Conservation (phyloP, 2,888 invertebrate species). For the Lepidocyrtinus sp. region DNA sequence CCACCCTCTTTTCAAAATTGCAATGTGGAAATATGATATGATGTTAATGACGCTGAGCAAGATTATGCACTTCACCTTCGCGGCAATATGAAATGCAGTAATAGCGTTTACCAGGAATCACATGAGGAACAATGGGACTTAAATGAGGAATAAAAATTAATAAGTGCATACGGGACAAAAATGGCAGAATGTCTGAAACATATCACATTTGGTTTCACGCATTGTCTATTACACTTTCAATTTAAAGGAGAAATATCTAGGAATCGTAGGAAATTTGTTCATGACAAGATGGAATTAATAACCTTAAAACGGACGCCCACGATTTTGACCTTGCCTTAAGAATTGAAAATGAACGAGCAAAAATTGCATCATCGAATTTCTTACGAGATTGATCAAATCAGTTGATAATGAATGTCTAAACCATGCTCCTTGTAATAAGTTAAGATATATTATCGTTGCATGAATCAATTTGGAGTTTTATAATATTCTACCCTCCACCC, state of each 20-base stretch:
- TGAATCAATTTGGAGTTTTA: too few species aligned
- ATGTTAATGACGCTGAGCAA: slow-evolving; percentile 16
- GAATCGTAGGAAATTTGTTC: slow-evolving; percentile 4
- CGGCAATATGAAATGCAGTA: slow-evolving; percentile 19
- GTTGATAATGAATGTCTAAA: neutral
- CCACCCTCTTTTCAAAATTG: neutral
- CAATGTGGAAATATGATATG: neutral
- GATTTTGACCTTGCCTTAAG: slow-evolving; percentile 34
- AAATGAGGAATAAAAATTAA: neutral
- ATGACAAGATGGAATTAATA: slow-evolving; percentile 6
- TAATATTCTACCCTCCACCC: too few species aligned
- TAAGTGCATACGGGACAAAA: too few species aligned
- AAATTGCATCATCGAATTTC: slow-evolving; percentile 24
- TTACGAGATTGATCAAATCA: neutral
- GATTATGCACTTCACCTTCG: slow-evolving; percentile 44
- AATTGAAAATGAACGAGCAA: slow-evolving; percentile 21
- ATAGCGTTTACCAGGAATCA: neutral
- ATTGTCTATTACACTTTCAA: too few species aligned
- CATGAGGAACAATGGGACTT: neutral
- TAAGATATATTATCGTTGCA: too few species aligned
- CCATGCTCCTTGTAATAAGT: too few species aligned
- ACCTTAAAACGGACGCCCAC: slow-evolving; percentile 41
- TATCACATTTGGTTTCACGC: too few species aligned
- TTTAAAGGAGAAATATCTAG: too few species aligned
- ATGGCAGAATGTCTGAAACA: too few species aligned